Percentiles rank a stretch among this genome's conserved stretches.
Conservation (phyloP, 37 sponge, comb jelly and placozoan genomes). For the Diacarnus erythraeanus region DNA sequence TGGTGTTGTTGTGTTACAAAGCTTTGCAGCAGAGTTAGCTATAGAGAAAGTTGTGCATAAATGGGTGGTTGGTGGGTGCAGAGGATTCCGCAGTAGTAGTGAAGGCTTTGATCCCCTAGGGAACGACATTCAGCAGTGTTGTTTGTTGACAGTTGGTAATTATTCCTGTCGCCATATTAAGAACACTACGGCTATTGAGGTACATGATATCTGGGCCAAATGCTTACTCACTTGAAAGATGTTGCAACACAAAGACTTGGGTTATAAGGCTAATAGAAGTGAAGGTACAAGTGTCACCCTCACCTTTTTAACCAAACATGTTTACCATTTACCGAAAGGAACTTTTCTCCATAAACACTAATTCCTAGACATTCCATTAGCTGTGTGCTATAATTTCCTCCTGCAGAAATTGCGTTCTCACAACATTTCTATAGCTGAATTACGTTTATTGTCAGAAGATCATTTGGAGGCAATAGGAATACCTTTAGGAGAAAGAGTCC, state of each 20-base stretch:
- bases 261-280: background rate
- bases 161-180: background rate
- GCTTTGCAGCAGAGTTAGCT: background rate
- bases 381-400: too few species aligned
- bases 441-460: slow-evolving; percentile 28
- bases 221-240: background rate
- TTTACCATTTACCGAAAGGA: background rate
- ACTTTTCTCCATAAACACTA: background rate
- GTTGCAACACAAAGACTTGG: background rate
- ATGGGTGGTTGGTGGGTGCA: background rate
- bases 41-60: background rate
- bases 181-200: background rate
- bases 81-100: background rate
- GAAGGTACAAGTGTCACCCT: background rate
- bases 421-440: background rate
- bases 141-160: background rate
- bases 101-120: background rate
- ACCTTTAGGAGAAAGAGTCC: slow-evolving; percentile 41
- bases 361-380: background rate
- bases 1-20: background rate
- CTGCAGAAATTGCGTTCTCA: background rate
- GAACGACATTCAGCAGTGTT: background rate
- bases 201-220: background rate
- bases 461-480: slow-evolving; percentile 59
- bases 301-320: background rate